These are phyloP conservation scores for Trachythela sp. DNA, from an alignment of 64 coral and sea anemone genomes.

Conservation along the genomic window DNA sequence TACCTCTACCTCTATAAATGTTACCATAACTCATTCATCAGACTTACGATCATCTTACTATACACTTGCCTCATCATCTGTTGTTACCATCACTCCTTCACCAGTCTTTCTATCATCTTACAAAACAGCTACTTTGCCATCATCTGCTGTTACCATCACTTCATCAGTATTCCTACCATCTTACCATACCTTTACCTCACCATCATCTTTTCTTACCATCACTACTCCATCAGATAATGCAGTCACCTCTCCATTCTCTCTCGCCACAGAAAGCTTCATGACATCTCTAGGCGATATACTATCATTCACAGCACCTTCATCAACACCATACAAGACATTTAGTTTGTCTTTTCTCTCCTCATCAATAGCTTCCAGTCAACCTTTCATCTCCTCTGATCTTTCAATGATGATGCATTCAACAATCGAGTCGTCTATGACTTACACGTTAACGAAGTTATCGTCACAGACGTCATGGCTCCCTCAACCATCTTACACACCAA, in stretches of 20 bases:
- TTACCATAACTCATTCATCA: neutral
- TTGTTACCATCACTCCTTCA: neutral
- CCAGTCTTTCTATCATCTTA: neutral
- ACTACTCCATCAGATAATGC: neutral
- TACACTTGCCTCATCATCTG: neutral
- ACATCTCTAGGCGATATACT: neutral
- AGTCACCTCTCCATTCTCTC: neutral
- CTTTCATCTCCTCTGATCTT: neutral
- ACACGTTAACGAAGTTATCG: neutral
- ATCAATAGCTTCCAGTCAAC: neutral
- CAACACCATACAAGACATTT: neutral
- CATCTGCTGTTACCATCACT: neutral
- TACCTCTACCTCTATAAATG: neutral
- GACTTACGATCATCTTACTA: neutral
- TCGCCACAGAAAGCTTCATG: neutral
- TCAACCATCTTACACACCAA: neutral
- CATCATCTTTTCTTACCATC: neutral
- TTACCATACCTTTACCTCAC: neutral
- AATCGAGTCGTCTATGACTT: neutral
- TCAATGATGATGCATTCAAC: neutral
- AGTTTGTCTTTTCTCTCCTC: neutral
- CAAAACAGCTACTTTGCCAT: neutral
- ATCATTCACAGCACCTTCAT: neutral
- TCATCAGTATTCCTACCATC: neutral
- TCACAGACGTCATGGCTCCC: neutral